Evolutionary conservation across 2,888 invertebrate genomes (phyloP), one percentile per base, ranked within the genome.

Genomic region (Eupithecia centaureata): DNA sequence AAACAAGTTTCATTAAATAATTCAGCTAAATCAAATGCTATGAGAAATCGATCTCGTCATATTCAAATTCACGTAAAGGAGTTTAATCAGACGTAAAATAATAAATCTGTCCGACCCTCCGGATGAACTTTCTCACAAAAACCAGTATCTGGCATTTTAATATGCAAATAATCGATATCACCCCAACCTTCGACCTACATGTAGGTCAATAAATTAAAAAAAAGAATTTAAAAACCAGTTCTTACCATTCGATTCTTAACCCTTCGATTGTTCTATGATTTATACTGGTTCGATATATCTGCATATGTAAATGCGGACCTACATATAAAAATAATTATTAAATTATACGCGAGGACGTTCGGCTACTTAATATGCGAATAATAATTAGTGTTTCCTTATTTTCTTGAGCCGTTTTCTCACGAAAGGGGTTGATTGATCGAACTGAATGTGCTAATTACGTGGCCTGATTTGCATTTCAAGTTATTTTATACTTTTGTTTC

Each of bases 221-320:
- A 77, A 81, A 79, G 77, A 83, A 81, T 79, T 80, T 77, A 80
- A 77, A 85, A 88, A 91, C 90, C 88, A 86, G 88, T 89, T 83
- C 71, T 58, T n/a, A 70, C 72, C 74, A 64, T 75, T 76, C 74
- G 79, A 77, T 78, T 73, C 22, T 69, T 74, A 76, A 75, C 82
- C 87, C 84, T 82, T 79, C 85, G 84, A 90, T 92, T 92, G 92
- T 92, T 92, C 92, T 92, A 89, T 92, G 91, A 93, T 92, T 91
- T 92, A 92, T 91, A 86, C 84, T 59, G 61, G 57, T 61, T 59
- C 85, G 81, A 88, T 88, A 84, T 86, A 88, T 88, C 84, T 87
- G 87, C 87, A 87, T 91, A 93, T 91, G 91, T 81, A 84, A 89
- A 91, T 91, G 73, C 66, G 75, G 81, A 80, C 77, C 71, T 71